Base-by-base conservation (phyloP, 2,113 vertebrate species). In the Aphyosemion australe region DNA sequence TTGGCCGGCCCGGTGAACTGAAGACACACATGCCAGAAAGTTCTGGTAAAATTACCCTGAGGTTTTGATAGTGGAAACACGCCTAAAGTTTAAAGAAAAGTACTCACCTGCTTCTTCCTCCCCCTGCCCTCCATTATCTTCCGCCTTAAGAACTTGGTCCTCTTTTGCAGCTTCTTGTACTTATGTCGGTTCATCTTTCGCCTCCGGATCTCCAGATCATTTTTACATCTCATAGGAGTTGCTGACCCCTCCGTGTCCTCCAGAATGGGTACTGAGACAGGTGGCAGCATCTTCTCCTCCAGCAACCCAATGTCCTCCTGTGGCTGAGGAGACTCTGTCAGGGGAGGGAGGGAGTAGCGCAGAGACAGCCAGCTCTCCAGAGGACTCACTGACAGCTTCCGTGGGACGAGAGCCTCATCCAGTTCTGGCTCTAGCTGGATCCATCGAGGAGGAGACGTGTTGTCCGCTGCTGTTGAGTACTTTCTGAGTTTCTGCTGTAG, bases 181-280 rank as follows among this genome's bases (percentile, higher is more conserved):
- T 97, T 97, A 84, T 99, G 96, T 6, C 84, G 89, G 80, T 99
- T 99, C 92, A 98, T 98, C 19, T 94, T 98, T 62, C 95, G 90
- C 18, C 96, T 91, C 16, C 97, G 91, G 67, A 97, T 98, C 92
- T 97, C 79, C 57, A 98, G 67, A 0, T 97, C 92, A 0, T 95
- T 98, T 82, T 93, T 97, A 73, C 97, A 98, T 11, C 69, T 79
- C 3, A 95, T 64, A 0, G 47, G 61, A 3, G 82, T 70, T 0
- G 59, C 65, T 0, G 5, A 42, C 4, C 72, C 87, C 42, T 84
- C 89, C 0, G 86, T 84, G 0, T 82, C 88, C 51, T 83, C 87
- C 4, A 69, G 49, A 8, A 76, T 63, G 0, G 65, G 78, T 13
- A 76, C 48, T 0, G 68, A 65, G 2, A 82, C 11, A 0, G 90